phyloP scores from a whole-genome alignment of 2,888 invertebrate genomes.

The Mesochorus sp. region DNA sequence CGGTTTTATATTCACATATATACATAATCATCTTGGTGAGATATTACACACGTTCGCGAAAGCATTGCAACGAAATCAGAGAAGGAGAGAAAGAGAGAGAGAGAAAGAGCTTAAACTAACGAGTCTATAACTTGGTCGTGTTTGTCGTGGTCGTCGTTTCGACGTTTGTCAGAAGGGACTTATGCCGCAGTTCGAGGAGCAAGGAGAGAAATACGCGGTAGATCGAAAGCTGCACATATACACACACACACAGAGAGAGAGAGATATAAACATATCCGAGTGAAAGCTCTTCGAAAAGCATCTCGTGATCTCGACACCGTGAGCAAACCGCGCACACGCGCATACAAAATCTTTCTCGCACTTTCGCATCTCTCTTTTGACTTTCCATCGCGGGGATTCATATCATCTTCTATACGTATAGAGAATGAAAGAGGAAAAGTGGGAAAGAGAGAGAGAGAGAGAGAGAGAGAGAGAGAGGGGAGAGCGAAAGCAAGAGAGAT shows the following conservation, averaged over 20 bases:
- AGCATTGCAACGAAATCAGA: conserved; percentile 7
- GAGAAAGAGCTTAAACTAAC: conserved; percentile 67
- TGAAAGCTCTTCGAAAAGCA: conserved; percentile 28
- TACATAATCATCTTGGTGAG: conserved; percentile 47
- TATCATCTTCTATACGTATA: conserved; percentile 23
- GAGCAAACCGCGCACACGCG: conserved; percentile 7
- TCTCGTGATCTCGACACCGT: conserved; percentile 17
- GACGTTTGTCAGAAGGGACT: conserved; percentile 44
- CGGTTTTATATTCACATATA: conserved; percentile 1
- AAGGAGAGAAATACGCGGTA: conserved; percentile 31
- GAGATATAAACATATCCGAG: neutral
- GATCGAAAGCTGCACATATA: conserved; percentile 8
- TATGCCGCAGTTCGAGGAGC: conserved; percentile 61
- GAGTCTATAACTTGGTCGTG: conserved; percentile 72
- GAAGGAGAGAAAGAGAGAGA: conserved; percentile 35
- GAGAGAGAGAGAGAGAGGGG: neutral
- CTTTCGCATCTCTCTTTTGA: conserved; percentile 29
- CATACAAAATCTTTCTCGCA: conserved; percentile 48
- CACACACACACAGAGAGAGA: conserved; percentile 7
- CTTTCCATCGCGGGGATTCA: neutral
- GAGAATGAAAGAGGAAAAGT: neutral
- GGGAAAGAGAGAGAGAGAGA: conserved; percentile 13
- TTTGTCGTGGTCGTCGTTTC: conserved; percentile 47
- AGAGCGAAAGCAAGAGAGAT: conserved; percentile 24
- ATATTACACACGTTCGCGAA: conserved; percentile 37